phyloP scores from a whole-genome alignment of 2,888 invertebrate species.

The Ferdinandea cuprea region DNA sequence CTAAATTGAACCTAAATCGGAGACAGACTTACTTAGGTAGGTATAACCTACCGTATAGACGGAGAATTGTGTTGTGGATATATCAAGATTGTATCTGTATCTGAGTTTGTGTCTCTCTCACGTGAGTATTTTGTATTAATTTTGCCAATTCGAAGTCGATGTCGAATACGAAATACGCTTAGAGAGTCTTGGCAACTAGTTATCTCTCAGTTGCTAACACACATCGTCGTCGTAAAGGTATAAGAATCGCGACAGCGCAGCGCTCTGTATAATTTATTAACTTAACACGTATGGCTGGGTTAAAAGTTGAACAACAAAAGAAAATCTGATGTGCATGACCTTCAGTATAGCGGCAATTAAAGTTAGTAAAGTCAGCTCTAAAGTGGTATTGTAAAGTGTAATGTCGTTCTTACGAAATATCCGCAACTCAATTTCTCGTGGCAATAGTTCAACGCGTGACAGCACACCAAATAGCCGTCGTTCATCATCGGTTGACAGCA shows the following conservation, averaged over 20 bases:
- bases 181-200: conserved; percentile 46
- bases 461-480: conserved; percentile 79
- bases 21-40: too few relatives aligned
- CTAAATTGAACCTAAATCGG: too few relatives aligned
- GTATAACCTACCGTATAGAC: not conserved
- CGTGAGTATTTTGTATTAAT: conserved; percentile 14
- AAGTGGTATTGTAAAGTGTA: conserved; percentile 22
- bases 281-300: conserved; percentile 10
- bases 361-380: conserved; percentile 27
- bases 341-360: conserved; percentile 24
- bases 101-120: conserved; percentile 37
- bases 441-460: conserved; percentile 81
- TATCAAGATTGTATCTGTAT: conserved; percentile 48
- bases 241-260: conserved; percentile 20
- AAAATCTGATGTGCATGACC: conserved; percentile 26
- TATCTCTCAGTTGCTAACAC: conserved; percentile 61
- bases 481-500: conserved; percentile 59
- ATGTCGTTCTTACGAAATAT: conserved; percentile 82
- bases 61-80: not conserved
- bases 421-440: conserved; percentile 80
- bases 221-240: conserved; percentile 63
- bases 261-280: conserved; percentile 8
- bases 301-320: not conserved
- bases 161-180: conserved; percentile 42
- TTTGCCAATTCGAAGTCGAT: conserved; percentile 58